Conservation (phyloP, 2,113 vertebrate genomes). For the Takifugu flavidus region DNA sequence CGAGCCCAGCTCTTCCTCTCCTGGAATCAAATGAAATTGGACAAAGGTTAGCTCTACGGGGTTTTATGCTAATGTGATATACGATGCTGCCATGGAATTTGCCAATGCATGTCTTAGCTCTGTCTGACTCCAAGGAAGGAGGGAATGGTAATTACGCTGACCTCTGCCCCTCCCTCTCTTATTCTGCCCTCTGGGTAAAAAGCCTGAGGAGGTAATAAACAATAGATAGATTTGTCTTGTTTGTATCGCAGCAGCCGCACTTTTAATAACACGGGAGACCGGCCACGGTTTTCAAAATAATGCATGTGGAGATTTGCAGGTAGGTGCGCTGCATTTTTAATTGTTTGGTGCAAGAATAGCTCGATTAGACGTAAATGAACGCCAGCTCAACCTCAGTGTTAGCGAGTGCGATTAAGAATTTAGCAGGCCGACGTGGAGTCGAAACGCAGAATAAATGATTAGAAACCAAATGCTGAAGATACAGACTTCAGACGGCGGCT, state of each 20-base stretch:
- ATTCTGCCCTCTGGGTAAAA: slow-evolving; percentile 70
- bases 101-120: slow-evolving; percentile 68
- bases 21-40: slow-evolving; percentile 70
- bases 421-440: slow-evolving; percentile 86
- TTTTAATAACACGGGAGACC: slow-evolving; percentile 58
- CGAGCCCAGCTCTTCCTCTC: slow-evolving; percentile 52
- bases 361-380: slow-evolving; percentile 95
- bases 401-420: slow-evolving; percentile 91
- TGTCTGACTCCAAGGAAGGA: slow-evolving; percentile 66
- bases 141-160: slow-evolving; percentile 72
- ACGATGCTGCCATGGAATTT: slow-evolving; percentile 70
- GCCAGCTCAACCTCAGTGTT: slow-evolving; percentile 85
- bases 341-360: slow-evolving; percentile 89
- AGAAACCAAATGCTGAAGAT: slow-evolving; percentile 71
- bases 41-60: slow-evolving; percentile 73
- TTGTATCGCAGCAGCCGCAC: slow-evolving; percentile 54
- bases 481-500: slow-evolving; percentile 67
- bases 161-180: slow-evolving; percentile 70
- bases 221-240: slow-evolving; percentile 74
- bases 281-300: slow-evolving; percentile 55
- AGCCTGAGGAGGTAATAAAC: slow-evolving; percentile 71
- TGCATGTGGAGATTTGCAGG: slow-evolving; percentile 47
- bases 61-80: slow-evolving; percentile 73
- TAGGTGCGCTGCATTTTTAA: slow-evolving; percentile 76
- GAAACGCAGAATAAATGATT: slow-evolving; percentile 87